phyloP scores from a whole-genome alignment of 1,140 invertebrate genomes.

The Drosophila mayri region DNA sequence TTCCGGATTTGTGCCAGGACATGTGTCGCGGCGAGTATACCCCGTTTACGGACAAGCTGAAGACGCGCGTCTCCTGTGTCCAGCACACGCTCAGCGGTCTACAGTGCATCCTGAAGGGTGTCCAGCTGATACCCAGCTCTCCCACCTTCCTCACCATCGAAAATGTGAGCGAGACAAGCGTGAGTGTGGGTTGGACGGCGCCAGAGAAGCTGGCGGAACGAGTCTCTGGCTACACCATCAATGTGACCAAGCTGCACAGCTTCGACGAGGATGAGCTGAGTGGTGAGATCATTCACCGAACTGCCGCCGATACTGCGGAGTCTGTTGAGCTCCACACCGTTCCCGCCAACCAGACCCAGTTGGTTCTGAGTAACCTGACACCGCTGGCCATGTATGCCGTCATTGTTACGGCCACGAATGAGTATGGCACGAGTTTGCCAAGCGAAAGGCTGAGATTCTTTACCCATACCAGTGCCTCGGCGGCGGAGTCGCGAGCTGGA shows the following conservation, averaged over 20 bases:
- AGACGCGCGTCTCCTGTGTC: slow-evolving; percentile 93
- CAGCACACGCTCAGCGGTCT: slow-evolving; percentile 92
- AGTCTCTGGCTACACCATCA: slow-evolving; percentile 89
- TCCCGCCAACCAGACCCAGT: slow-evolving; percentile 86
- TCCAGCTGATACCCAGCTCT: slow-evolving; percentile 91
- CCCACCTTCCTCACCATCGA: slow-evolving; percentile 90
- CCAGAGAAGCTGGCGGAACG: slow-evolving; percentile 88
- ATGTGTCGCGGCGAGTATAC: slow-evolving; percentile 94
- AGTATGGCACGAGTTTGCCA: slow-evolving; percentile 90
- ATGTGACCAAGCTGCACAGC: slow-evolving; percentile 89
- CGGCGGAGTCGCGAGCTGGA: slow-evolving; percentile 56
- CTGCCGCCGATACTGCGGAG: slow-evolving; percentile 15
- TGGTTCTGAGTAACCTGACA: slow-evolving; percentile 87
- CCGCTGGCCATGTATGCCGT: slow-evolving; percentile 94
- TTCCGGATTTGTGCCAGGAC: slow-evolving; percentile 93
- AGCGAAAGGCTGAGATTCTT: slow-evolving; percentile 87
- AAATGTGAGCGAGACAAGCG: slow-evolving; percentile 88
- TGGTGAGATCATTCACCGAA: slow-evolving; percentile 50
- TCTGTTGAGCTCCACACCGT: slow-evolving; percentile 85
- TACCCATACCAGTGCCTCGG: slow-evolving; percentile 72
- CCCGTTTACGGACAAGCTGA: slow-evolving; percentile 92
- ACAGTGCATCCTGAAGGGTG: slow-evolving; percentile 92
- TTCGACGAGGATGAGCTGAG: slow-evolving; percentile 87
- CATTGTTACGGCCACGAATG: slow-evolving; percentile 89
- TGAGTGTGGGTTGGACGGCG: slow-evolving; percentile 89